Percentiles rank a stretch among this genome's conserved stretches.
Evolutionary conservation across 2,888 invertebrate genomes (phyloP).

Genomic region (Schizotus pectinicornis): DNA sequence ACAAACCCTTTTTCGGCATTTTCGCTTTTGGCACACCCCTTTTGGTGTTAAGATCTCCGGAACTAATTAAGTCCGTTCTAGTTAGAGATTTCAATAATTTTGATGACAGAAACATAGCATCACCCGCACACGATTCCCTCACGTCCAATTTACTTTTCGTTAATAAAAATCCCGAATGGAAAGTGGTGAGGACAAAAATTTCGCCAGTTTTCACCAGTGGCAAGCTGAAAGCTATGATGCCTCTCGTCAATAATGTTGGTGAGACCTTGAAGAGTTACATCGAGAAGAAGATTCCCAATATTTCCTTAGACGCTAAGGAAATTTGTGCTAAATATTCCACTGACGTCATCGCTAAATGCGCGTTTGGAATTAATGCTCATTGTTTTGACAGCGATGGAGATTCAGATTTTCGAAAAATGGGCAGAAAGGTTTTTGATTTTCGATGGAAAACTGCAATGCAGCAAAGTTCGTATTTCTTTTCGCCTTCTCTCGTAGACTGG

Average conservation of each 20-base stretch:
- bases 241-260: conserved; percentile 56
- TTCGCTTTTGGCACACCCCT: conserved; percentile 61
- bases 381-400: conserved; percentile 50
- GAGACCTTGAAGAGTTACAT: conserved; percentile 42
- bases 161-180: conserved; percentile 62
- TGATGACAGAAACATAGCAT: conserved; percentile 57
- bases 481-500: conserved; percentile 37
- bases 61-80: conserved; percentile 59
- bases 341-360: conserved; percentile 58
- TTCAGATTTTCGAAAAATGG: conserved; percentile 53
- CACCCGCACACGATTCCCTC: conserved; percentile 56
- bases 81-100: conserved; percentile 61
- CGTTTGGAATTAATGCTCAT: conserved; percentile 57
- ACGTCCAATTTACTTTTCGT: conserved; percentile 57
- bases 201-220: conserved; percentile 64
- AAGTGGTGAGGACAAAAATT: conserved; percentile 59
- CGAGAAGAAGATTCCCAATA: conserved; percentile 5
- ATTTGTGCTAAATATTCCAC: conserved; percentile 55
- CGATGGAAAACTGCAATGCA: conserved; percentile 38
- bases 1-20: conserved; percentile 58
- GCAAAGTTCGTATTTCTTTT: conserved; percentile 43
- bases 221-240: conserved; percentile 63
- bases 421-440: conserved; percentile 49
- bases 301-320: conserved; percentile 47
- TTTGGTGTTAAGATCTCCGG: conserved; percentile 58